Evolutionary conservation across 1,140 invertebrate species (phyloP), one percentile per base, ranked within the genome.

Genomic region (Potamilus streckersoni): DNA sequence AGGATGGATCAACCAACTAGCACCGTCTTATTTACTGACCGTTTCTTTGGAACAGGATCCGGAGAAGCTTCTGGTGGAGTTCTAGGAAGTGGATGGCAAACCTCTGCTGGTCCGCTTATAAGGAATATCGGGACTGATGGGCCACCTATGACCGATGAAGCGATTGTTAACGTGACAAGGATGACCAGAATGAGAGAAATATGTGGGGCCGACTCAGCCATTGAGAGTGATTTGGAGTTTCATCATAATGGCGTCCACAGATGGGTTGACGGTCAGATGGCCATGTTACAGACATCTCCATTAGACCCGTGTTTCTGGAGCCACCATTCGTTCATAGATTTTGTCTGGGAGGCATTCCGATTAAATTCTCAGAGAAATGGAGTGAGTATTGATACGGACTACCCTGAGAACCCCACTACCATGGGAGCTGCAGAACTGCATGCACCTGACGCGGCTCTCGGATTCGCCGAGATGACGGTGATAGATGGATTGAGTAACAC

Each of bases 261-360:
- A 38, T 87, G 78, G 69, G 69, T 86, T 19, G 87, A 87, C 31
- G 88, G 87, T 3, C 79, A 84, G 68, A 86, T 89, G 83, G 80
- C 66, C 2, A 73, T 76, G 55, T 64, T 88, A 19, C 76, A 81
- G 31, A 89, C 87, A 1, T 82, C 88, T 14, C 76, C 89, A 38
- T 89, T 86, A 70, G 91, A 91, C 74, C 86, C 86, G 2, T 76
- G 89, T 19, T 90, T 90, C 76, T 91, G 86, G 79, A 66, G 89
- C 69, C 89, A 90, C 78, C 91, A 91, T 75, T 64, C 79, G n/a
- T 90, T 87, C 78, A 81, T 91, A 61, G 90, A 90, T 75, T 83
- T 82, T 58, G 62, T 88, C 14, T 88, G 86, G 86, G 83, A 88
- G 71, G 59, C 79, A 57, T 88, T 86, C 71, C 67, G 86, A n/a